Percentiles rank a stretch among this genome's conserved stretches.
These are phyloP conservation scores for Auanema freiburgensis DNA, from an alignment of 2,888 invertebrate species.

Conservation along the genomic window DNA sequence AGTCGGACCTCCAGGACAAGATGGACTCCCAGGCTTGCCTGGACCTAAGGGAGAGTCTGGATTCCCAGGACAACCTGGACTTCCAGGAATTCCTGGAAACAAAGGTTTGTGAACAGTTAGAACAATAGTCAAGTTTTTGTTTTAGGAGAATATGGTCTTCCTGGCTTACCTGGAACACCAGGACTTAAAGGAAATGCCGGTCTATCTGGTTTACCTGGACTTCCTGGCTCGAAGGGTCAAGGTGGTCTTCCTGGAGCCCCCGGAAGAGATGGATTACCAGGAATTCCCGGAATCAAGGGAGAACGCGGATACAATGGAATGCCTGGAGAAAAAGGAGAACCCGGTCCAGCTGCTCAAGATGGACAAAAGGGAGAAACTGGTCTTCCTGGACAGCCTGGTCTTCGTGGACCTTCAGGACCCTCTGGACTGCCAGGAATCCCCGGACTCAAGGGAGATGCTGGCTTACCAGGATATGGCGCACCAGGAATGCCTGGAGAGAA, in stretches of 20 bases:
- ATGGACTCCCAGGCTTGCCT: constrained; percentile 56
- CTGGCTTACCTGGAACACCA: constrained; percentile 56
- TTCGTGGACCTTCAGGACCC: constrained; percentile 69
- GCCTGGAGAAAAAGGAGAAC: constrained; percentile 67
- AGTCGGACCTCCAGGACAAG: constrained; percentile 73
- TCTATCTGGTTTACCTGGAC: constrained; percentile 75
- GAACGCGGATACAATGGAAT: constrained; percentile 65
- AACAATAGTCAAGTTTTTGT: constrained; percentile 18
- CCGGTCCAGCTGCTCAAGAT: constrained; percentile 49
- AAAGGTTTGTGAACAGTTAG: background rate
- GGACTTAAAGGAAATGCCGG: constrained; percentile 65
- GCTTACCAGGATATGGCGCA: constrained; percentile 53
- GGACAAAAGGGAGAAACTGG: constrained; percentile 48
- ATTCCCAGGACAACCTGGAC: constrained; percentile 51
- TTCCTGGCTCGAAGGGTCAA: constrained; percentile 62
- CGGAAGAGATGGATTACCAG: constrained; percentile 63
- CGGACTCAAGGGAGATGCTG: constrained; percentile 57
- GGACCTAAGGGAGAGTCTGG: constrained; percentile 52
- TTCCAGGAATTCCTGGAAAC: constrained; percentile 64
- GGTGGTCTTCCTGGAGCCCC: constrained; percentile 64
- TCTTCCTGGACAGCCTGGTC: constrained; percentile 49
- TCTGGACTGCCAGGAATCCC: constrained; percentile 65
- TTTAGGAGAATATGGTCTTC: constrained; percentile 51
- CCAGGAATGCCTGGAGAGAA: constrained; percentile 63
- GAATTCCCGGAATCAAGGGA: constrained; percentile 66